These are phyloP conservation scores for Cydia fagiglandana DNA, from an alignment of 1,140 invertebrate species.

Conservation along the genomic window DNA sequence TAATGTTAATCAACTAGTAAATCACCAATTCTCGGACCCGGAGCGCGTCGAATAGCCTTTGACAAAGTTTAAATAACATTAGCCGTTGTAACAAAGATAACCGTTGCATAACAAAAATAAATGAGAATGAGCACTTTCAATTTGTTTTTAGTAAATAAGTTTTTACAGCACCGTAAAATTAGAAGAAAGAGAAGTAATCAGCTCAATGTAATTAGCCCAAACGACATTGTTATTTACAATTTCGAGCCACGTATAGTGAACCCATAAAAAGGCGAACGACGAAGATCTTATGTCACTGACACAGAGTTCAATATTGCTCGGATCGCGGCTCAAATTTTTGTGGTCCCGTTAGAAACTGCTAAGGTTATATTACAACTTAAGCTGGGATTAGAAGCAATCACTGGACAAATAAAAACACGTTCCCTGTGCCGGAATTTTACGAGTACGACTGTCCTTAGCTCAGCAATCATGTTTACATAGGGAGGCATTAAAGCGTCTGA, in stretches of 20 bases:
- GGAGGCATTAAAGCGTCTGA: not conserved
- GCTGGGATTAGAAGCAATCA: constrained; percentile 18
- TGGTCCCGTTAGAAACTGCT: constrained; percentile 8
- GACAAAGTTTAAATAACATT: too few relatives aligned
- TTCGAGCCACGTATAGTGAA: not conserved
- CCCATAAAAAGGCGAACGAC: not conserved
- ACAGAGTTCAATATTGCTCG: not conserved
- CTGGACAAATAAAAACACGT: constrained; percentile 18
- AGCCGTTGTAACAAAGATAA: not conserved
- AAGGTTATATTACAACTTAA: constrained; percentile 16
- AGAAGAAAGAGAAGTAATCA: constrained; percentile 13
- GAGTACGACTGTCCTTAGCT: not conserved
- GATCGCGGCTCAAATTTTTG: not conserved
- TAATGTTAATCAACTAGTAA: too few relatives aligned
- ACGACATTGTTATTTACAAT: constrained; percentile 8
- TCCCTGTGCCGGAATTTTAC: not conserved
- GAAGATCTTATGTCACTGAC: not conserved
- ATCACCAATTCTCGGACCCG: too few relatives aligned
- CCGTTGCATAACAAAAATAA: not conserved
- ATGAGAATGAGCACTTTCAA: not conserved
- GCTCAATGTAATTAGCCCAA: constrained; percentile 2
- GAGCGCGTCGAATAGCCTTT: too few relatives aligned
- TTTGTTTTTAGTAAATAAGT: constrained; percentile 8
- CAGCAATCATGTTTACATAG: not conserved
- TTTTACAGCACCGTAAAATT: not conserved